Base-by-base conservation (phyloP, 2,888 invertebrate species). In the Stenoptilia bipunctidactyla region DNA sequence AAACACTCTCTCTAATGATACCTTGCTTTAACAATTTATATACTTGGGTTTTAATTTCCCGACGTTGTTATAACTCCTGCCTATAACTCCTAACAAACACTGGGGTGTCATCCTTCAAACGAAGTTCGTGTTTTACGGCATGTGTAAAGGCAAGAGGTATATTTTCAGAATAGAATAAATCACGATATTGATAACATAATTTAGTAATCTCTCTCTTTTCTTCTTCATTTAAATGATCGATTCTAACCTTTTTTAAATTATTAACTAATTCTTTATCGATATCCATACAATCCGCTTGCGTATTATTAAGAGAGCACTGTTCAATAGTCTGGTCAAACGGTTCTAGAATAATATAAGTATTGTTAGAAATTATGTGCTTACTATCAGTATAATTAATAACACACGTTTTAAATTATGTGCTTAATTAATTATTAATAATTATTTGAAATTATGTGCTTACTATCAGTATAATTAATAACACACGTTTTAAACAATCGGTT, bases 71-170 rank as follows among this genome's bases (percentile, higher is more conserved):
- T 0, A 48, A 48, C 1, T 50, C 36, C 34, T 44, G 44, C 20
- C 51, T 46, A 41, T 51, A 47, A 27, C 38, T 42, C 30, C 41
- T 38, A 0, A 56, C 50, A 15, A 36, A 54, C 2, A 57, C 50
- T 0, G 56, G 36, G 10, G n/a, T n/a, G n/a, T n/a, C n/a, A n/a
- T n/a, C n/a, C 10, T 36, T 15, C 15, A 36, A 5, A 2, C 44
- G 44, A 12, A 70, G 66, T 41, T 55, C 42, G 34, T 66, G 64
- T 41, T 48, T 50, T 4, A 59, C 44, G n/a, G 44, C 6, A 39
- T 53, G 47, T 15, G 54, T 51, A 25, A 43, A 44, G 2, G 48
- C 43, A 15, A 59, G 42, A 0, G 48, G 45, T 15, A 54, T 42
- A 15, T 49, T 42, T 14, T 55, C 56, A 13, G 42, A 44, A 40